Base-by-base conservation (phyloP, 64 coral and sea anemone species). In the Anthopleura sola region DNA sequence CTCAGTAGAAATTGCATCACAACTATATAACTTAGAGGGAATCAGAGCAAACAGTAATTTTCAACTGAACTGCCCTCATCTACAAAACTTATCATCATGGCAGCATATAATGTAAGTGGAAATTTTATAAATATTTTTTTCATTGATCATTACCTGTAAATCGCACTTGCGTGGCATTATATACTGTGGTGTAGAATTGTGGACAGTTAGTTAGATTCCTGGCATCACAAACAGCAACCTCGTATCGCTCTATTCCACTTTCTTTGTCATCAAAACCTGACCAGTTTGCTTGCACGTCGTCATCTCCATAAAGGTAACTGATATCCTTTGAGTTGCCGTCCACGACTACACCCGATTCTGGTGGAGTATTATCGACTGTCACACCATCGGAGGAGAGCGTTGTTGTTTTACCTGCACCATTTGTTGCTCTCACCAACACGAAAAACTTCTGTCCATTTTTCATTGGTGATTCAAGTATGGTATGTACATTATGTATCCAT, bases 311-410 rank as follows among this genome's bases (percentile, higher is more conserved):
- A 8, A 93, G 14, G 86, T 88, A 98, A 37, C 90, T 89, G 47
- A 91, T 39, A 68, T 98, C 95, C 19, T 36, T 82, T 47, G 9
- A 34, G 55, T 47, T 77, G 26, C 95, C 95, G 60, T 98, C 95
- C 16, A 91, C 88, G 47, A 98, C 91, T 39, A 78, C 32, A 12
- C 95, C 95, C 6, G 91, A 28, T 13, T 18, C 51, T 2, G 95
- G 95, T 57, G 88, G 95, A 76, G 85, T 98, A 38, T 87, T 84
- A 46, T 98, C 91, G 60, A 93, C 79, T 37, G 75, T 91, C 26
- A 98, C 95, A 17, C 95, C 95, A 89, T 98, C 91, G 68, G 95
- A 98, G n/a, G 75, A 85, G 9, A 98, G 26, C 77, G 85, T 88
- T 3, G 85, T 84, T 15, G 53, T 49, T 28, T 85, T 53, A 36